These are phyloP conservation scores for Crotalus helleri DNA, from an alignment of 2,113 vertebrate species.

Conservation along the genomic window DNA sequence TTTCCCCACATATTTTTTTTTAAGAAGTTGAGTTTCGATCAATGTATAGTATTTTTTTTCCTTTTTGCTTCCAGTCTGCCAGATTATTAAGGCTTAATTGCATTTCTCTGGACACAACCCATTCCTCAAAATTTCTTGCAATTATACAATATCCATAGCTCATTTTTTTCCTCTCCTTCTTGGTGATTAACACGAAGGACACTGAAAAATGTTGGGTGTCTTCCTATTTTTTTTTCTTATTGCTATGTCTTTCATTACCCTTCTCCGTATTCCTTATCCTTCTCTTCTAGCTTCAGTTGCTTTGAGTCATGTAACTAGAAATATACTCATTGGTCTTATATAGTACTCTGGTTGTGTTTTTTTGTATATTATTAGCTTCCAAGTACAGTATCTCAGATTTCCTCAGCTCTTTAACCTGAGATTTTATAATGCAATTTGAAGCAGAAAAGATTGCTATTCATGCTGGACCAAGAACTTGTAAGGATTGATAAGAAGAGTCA, in stretches of 20 bases:
- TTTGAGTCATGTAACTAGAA: background rate
- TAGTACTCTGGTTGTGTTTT: background rate
- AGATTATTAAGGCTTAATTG: background rate
- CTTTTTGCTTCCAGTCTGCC: background rate
- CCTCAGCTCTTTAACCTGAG: background rate
- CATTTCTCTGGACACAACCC: background rate
- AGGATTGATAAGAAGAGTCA: background rate
- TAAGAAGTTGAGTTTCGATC: background rate
- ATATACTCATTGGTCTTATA: background rate
- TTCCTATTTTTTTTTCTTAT: background rate
- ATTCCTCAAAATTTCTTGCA: background rate
- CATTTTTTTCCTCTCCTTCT: background rate
- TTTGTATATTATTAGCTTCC: background rate
- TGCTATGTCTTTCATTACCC: background rate
- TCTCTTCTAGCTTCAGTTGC: background rate
- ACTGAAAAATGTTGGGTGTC: background rate
- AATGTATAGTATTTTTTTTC: background rate
- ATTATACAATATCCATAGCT: background rate
- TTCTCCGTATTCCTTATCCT: background rate
- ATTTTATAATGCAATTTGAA: background rate
- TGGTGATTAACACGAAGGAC: background rate
- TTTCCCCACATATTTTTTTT: background rate
- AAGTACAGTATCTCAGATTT: background rate
- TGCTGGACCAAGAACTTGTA: background rate
- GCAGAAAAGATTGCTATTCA: background rate